phyloP scores from a whole-genome alignment of 2,797 vertebrate species.

The Rhabdophis nuchalis region DNA sequence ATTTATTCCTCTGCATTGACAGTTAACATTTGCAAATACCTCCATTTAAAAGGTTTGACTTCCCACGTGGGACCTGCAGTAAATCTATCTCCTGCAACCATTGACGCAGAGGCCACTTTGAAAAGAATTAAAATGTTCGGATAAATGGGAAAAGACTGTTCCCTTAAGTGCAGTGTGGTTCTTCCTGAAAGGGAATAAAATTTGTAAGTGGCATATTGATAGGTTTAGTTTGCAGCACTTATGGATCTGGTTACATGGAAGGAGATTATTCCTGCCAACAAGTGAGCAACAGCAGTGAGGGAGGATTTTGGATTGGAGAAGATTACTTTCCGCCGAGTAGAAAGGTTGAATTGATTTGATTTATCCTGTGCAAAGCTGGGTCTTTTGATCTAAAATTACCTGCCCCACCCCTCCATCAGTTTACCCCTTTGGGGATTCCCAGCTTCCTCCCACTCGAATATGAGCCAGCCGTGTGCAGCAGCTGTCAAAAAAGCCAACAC shows the following conservation, averaged over 20 bases:
- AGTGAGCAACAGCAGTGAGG: not conserved
- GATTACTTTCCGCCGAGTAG: not conserved
- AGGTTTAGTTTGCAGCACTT: not conserved
- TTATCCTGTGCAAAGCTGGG: not conserved
- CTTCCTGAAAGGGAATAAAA: not conserved
- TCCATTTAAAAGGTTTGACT: constrained; percentile 51
- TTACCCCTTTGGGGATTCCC: not conserved
- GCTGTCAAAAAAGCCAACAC: too few species aligned
- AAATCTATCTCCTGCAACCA: constrained; percentile 31
- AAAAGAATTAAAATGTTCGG: constrained; percentile 37
- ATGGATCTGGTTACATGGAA: not conserved
- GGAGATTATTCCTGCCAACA: not conserved
- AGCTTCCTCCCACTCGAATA: not conserved
- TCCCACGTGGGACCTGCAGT: constrained; percentile 49
- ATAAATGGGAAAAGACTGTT: constrained; percentile 26
- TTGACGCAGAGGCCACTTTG: constrained; percentile 21
- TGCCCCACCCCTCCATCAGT: fast-evolving
- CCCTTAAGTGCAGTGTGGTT: fast-evolving
- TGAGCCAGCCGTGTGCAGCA: too few species aligned
- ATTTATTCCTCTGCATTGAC: constrained; percentile 38
- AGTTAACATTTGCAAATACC: constrained; percentile 47
- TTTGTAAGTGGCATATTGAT: not conserved
- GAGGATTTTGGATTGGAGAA: not conserved
- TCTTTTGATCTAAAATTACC: not conserved
- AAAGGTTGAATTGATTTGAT: not conserved